Percentiles rank a stretch among this genome's conserved stretches.
Conservation (phyloP, 2,113 vertebrate species). For the Aviceda subcristata region DNA sequence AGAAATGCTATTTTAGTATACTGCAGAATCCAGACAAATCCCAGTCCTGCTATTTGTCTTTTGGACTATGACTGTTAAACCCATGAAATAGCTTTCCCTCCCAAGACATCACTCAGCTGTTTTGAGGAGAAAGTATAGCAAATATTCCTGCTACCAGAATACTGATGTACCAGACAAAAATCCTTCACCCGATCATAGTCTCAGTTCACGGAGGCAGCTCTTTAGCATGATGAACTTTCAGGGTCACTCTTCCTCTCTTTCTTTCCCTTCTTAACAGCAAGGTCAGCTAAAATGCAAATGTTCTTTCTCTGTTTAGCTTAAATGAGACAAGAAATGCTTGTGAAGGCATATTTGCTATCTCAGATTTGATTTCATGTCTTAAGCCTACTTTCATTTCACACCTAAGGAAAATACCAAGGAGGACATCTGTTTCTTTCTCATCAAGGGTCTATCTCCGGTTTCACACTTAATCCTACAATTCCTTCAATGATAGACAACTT, state of each 20-base stretch:
- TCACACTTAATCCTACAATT: not conserved
- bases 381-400: not conserved
- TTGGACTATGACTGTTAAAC: not conserved
- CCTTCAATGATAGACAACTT: not conserved
- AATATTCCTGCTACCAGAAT: not conserved
- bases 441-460: not conserved
- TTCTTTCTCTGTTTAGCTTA: not conserved
- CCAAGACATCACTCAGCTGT: not conserved
- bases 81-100: not conserved
- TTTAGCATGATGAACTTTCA: not conserved
- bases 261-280: not conserved
- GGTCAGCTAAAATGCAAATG: not conserved
- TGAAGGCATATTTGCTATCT: not conserved
- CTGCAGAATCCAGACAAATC: not conserved
- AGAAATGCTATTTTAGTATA: not conserved
- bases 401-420: not conserved
- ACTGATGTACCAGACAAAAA: not conserved
- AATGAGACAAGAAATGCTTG: not conserved
- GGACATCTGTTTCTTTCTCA: not conserved
- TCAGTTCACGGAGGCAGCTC: not conserved
- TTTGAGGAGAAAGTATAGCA: not conserved
- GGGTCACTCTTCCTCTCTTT: not conserved
- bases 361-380: not conserved
- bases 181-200: not conserved
- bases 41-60: not conserved